Base-by-base conservation (phyloP, 1,140 invertebrate genomes). In the Dendroctonus ponderosae region DNA sequence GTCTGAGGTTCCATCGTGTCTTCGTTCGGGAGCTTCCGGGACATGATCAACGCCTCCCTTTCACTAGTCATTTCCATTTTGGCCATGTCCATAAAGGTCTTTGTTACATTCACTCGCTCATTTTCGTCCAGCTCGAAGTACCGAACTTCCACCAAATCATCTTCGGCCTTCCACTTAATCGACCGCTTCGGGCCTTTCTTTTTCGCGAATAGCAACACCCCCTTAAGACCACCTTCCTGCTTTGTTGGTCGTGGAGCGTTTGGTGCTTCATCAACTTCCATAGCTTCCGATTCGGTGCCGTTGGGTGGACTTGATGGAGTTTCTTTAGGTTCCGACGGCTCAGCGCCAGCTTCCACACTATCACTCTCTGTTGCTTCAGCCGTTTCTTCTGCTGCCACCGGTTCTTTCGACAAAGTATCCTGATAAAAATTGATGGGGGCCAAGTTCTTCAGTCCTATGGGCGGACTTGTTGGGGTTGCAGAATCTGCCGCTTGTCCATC, bases 91-190 rank as follows among this genome's bases (percentile, higher is more conserved):
- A 86, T 88, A 79, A 96, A 97, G 39, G 91, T 91, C 78, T 92
- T 91, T 0, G 92, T 94, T 0, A 97, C 94, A 81, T 97, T 97
- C 0, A 96, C 92, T 75, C 94, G 86, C 81, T 97, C 94, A 5
- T 89, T 96, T 80, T 96, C 94, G 80, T 97, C 94, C 48, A 96
- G 78, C 78, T 96, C 93, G 79, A 98, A 98, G 75, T 90, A 95
- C 71, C 89, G 86, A 48, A 94, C 83, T 68, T 91, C 87, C 74
- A 91, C 89, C 12, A 97, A 80, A 57, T 94, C 87, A 7, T 85
- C 81, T 68, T 92, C 91, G 7, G 85, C 83, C 73, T 89, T 89
- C 93, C 94, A 98, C 63, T 78, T 86, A 3, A 98, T 87, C 70
- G 82, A 85, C 78, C 95, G 93, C 74, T 94, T 94, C 0, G 89